A percentile compares a stretch with the other conserved stretches of the same genome.
phyloP scores from a whole-genome alignment of 2,888 invertebrate genomes.

The Helicoverpa assulta region DNA sequence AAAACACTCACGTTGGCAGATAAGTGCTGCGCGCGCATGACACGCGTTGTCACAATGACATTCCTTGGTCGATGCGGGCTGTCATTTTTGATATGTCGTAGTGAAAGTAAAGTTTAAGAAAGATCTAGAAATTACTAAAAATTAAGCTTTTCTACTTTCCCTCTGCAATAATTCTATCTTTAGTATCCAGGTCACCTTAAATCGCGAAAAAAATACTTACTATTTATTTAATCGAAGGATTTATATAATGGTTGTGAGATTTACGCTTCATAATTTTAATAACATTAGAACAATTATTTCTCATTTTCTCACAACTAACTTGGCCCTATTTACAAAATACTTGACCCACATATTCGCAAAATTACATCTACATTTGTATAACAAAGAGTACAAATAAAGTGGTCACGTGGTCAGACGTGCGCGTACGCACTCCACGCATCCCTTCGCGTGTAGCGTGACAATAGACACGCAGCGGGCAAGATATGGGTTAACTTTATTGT shows the following conservation, averaged over 20 bases:
- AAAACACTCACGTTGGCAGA: conserved; percentile 63
- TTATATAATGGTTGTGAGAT: too few relatives aligned
- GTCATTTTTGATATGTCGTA: conserved; percentile 33
- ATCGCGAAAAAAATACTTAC: too few relatives aligned
- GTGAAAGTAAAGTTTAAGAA: neutral
- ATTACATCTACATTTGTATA: conserved; percentile 12
- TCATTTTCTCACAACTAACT: too few relatives aligned
- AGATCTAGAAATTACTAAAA: neutral
- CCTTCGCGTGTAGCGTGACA: conserved; percentile 52
- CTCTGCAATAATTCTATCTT: neutral
- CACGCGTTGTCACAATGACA: conserved; percentile 63
- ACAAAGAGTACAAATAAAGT: conserved; percentile 36
- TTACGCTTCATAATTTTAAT: too few relatives aligned
- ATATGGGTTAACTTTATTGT: conserved; percentile 56
- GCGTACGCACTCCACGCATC: conserved; percentile 61
- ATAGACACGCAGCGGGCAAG: conserved; percentile 33
- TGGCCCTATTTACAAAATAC: neutral
- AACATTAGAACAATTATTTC: too few relatives aligned
- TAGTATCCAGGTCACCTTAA: neutral
- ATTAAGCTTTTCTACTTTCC: neutral
- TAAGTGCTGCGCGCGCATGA: conserved; percentile 59
- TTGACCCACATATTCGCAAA: neutral
- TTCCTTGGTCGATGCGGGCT: conserved; percentile 59
- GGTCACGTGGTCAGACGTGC: conserved; percentile 47
- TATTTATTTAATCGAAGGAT: too few relatives aligned